Evolutionary conservation across 2,113 vertebrate species (phyloP).

Genomic region (Cephalophus harveyi): DNA sequence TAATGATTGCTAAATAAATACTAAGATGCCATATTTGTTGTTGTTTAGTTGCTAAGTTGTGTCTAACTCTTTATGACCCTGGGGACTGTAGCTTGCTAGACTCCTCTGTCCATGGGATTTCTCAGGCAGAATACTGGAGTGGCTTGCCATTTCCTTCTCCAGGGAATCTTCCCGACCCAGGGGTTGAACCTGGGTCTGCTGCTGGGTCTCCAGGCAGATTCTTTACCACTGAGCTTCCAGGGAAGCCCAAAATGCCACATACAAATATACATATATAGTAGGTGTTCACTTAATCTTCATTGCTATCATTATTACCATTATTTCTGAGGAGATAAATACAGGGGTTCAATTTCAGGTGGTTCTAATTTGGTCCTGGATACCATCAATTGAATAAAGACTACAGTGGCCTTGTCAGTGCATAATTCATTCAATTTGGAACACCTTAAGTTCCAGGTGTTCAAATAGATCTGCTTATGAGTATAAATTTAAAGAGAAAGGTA

Average conservation of each 20-base stretch:
- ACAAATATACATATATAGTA: background rate
- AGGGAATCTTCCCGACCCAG: background rate
- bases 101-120: background rate
- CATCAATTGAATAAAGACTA: background rate
- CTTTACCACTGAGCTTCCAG: background rate
- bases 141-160: background rate
- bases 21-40: background rate
- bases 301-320: background rate
- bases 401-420: background rate
- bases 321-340: background rate
- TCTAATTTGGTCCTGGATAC: background rate
- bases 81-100: background rate
- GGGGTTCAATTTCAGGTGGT: background rate
- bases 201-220: background rate
- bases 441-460: background rate
- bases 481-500: constrained; percentile 15
- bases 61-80: background rate
- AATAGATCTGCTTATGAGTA: background rate
- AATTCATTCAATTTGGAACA: background rate
- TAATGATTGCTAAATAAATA: background rate
- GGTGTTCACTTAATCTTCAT: background rate
- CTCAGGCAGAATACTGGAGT: background rate
- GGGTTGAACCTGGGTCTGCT: background rate
- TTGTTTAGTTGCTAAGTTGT: background rate
- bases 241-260: background rate